A percentile compares a stretch with the other conserved stretches of the same genome.
These are phyloP conservation scores for Cryptoprocta ferox DNA, from an alignment of 2,797 vertebrate species.

Conservation along the genomic window DNA sequence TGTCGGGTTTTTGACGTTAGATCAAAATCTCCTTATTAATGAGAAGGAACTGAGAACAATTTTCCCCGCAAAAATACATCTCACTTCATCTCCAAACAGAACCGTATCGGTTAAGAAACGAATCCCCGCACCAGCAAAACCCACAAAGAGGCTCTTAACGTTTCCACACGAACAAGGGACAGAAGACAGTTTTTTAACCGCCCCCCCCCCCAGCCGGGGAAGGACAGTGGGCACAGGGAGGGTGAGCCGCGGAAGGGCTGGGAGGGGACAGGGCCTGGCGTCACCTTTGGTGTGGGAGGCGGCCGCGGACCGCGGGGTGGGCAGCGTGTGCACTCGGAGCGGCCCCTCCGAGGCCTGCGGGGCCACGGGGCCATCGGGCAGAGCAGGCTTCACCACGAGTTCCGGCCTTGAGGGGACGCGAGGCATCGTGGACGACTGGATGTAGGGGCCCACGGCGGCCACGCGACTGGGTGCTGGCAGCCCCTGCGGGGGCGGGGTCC, in stretches of 20 bases:
- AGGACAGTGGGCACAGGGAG: rapidly evolving
- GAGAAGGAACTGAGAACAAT: not conserved
- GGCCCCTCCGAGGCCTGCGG: constrained; percentile 87
- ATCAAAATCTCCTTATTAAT: not conserved
- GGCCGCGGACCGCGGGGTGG: constrained; percentile 86
- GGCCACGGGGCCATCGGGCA: constrained; percentile 90
- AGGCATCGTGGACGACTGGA: constrained; percentile 97
- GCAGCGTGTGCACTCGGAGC: constrained; percentile 89
- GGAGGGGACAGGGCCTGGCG: too few species aligned
- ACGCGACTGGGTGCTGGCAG: constrained; percentile 92
- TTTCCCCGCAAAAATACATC: not conserved
- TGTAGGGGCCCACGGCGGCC: constrained; percentile 98
- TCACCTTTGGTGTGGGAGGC: constrained; percentile 84
- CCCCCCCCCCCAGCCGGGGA: not conserved
- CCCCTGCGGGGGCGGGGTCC: constrained; percentile 89
- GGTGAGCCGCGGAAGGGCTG: not conserved
- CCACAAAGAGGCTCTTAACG: not conserved
- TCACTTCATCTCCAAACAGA: not conserved
- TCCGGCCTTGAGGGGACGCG: constrained; percentile 93
- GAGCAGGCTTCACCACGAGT: constrained; percentile 92
- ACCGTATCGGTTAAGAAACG: not conserved
- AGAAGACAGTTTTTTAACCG: not conserved
- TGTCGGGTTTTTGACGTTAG: not conserved
- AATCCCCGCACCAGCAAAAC: not conserved
- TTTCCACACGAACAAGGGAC: not conserved